Base-by-base conservation (phyloP, 2,797 vertebrate genomes). In the Eurystomus glaucurus region DNA sequence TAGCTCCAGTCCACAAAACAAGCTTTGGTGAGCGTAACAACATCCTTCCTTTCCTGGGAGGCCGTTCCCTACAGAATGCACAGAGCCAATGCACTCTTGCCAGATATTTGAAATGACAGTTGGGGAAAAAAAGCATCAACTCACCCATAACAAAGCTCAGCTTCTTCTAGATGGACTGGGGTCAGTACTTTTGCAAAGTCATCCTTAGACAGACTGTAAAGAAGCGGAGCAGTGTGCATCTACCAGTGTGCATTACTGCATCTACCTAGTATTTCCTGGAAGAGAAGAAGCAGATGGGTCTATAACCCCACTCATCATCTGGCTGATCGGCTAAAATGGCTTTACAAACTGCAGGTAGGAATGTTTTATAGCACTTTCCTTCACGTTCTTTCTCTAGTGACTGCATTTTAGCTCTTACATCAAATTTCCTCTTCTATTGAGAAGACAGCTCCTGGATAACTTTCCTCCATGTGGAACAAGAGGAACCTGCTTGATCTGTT, bases 41-140 rank as follows among this genome's bases (percentile, higher is more conserved):
- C 80, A 92, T 94, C 48, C 72, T 66, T 93, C 85, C 77, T 90
- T 88, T 65, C 62, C 61, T 85, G 31, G 37, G 31, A 76, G 33
- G 54, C 39, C 4, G 1, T 52, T 91, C 45, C 39, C 51, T 64
- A 77, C 23, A 80, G 55, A 85, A 87, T 66, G 83, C 71, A 83
- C 18, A 89, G 60, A 88, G 45, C 41, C 80, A 94, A 48, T 1
- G 2, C 10, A 33, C 33, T 81, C 74, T 64, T 84, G 74, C 46
- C 77, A 86, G 62, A 62, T 62, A 96, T 37, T 51, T 90, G 43
- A 94, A 79, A 93, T 48, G 15, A 65, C 6, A 18, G 50, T 1
- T 70, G 25, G 33, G 20, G 37, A 2, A 37, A 65, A 93, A 61
- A 64, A 45, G 2, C 35, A 55, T 51, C 35, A 76, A 58, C 37